Percentiles rank a stretch among this genome's conserved stretches.
Conservation (phyloP, 2,113 vertebrate genomes). For the Halichoeres trimaculatus region DNA sequence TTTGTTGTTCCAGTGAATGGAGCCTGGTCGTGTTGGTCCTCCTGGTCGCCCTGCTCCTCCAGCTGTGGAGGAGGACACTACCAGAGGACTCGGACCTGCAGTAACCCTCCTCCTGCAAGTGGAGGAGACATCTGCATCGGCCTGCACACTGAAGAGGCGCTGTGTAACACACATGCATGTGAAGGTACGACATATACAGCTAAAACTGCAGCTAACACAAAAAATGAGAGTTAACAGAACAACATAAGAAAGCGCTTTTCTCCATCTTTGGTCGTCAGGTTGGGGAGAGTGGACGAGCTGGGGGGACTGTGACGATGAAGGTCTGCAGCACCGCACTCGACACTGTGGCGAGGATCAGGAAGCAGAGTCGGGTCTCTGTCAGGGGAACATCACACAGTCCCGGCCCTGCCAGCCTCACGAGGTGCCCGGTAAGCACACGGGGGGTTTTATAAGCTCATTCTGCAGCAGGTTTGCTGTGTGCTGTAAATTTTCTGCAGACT, state of each 20-base stretch:
- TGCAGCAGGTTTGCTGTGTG: neutral
- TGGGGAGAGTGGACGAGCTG: slow-evolving; percentile 93
- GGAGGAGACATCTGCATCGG: slow-evolving; percentile 95
- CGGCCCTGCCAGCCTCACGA: slow-evolving; percentile 87
- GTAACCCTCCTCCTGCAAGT: slow-evolving; percentile 87
- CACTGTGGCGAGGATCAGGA: slow-evolving; percentile 84
- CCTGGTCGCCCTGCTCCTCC: slow-evolving; percentile 93
- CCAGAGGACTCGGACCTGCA: slow-evolving; percentile 91
- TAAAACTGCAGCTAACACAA: neutral
- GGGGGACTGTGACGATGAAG: slow-evolving; percentile 89
- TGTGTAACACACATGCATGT: slow-evolving; percentile 91
- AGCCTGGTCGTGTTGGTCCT: slow-evolving; percentile 94
- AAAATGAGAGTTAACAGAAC: too few relatives aligned
- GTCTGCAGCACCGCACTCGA: slow-evolving; percentile 87
- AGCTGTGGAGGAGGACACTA: slow-evolving; percentile 94
- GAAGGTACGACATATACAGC: slow-evolving; percentile 82
- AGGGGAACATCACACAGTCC: slow-evolving; percentile 90
- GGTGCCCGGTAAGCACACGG: slow-evolving; percentile 86
- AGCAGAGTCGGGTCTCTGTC: slow-evolving; percentile 77
- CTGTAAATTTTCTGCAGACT: neutral
- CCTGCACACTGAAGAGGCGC: slow-evolving; percentile 94
- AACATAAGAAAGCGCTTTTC: neutral
- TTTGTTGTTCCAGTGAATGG: slow-evolving; percentile 86
- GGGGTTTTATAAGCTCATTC: neutral
- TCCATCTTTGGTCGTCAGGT: slow-evolving; percentile 71